Conservation (phyloP, 2,888 invertebrate genomes). For the Acrobasis suavella region DNA sequence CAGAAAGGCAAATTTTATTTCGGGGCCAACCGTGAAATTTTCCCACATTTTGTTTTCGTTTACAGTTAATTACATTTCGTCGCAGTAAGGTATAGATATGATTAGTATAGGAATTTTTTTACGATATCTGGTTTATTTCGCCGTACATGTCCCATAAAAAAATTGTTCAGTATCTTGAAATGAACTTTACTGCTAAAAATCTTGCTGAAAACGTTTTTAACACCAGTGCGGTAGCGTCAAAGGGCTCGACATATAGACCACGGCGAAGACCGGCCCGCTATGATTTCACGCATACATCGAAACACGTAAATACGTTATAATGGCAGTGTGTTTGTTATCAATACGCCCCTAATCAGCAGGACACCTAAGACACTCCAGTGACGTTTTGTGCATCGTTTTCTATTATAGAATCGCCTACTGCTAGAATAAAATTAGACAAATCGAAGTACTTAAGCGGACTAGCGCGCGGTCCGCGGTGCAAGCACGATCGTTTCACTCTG, state of each 20-base stretch:
- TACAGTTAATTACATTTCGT: too few relatives aligned
- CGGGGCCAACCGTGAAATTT: too few relatives aligned
- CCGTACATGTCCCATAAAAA: too few relatives aligned
- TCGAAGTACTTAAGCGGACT: constrained; percentile 60
- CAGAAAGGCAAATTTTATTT: too few relatives aligned
- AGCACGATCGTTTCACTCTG: constrained; percentile 65
- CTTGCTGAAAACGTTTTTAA: too few relatives aligned
- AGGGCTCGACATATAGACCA: constrained; percentile 9
- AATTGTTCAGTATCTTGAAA: too few relatives aligned
- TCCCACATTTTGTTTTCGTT: too few relatives aligned
- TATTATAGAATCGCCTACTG: constrained; percentile 64
- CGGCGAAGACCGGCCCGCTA: constrained; percentile 33
- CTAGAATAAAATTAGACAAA: constrained; percentile 64
- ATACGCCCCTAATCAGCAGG: constrained; percentile 52
- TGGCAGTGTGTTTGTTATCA: constrained; percentile 76
- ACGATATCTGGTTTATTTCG: too few relatives aligned
- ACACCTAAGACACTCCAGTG: constrained; percentile 70
- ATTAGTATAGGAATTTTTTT: too few relatives aligned
- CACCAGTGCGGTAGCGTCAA: too few relatives aligned
- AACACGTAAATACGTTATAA: constrained; percentile 65
- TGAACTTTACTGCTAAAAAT: too few relatives aligned
- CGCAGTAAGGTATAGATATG: too few relatives aligned
- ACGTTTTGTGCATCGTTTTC: constrained; percentile 70
- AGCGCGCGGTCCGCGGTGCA: constrained; percentile 76
- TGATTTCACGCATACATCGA: constrained; percentile 59